Evolutionary conservation across 2,888 invertebrate species (phyloP).

Genomic region (Rapana venosa): DNA sequence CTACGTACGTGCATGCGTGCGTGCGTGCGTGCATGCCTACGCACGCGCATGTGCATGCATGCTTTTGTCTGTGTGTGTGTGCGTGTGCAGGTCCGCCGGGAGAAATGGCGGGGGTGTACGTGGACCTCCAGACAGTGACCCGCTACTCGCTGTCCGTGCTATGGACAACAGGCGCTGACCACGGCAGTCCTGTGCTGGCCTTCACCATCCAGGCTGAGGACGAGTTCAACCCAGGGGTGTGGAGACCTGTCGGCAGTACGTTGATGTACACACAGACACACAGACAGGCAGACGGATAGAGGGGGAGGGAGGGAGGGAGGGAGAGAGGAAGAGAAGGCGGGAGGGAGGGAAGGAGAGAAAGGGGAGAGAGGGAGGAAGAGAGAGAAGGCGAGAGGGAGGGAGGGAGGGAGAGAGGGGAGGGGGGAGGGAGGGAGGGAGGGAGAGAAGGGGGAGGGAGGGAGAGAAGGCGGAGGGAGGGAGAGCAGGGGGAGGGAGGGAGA

Average conservation of each 20-base stretch:
- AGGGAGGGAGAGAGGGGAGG: too few species aligned
- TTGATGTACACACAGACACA: neutral
- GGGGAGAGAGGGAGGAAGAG: constrained; percentile 11
- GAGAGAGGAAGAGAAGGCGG: neutral
- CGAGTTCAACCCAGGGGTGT: constrained; percentile 45
- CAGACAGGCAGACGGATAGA: neutral
- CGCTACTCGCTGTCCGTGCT: constrained; percentile 84
- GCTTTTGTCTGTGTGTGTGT: neutral
- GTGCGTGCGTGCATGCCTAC: neutral
- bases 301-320: neutral
- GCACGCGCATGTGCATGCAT: constrained; percentile 67
- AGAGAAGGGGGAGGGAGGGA: too few species aligned
- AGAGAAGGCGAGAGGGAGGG: too few species aligned
- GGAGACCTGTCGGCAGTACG: neutral
- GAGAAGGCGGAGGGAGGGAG: too few species aligned
- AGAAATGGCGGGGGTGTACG: constrained; percentile 90
- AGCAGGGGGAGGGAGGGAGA: too few species aligned
- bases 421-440: too few species aligned
- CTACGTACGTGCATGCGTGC: constrained; percentile 54
- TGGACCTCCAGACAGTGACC: constrained; percentile 82
- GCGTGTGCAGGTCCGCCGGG: constrained; percentile 87
- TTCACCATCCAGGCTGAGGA: constrained; percentile 84
- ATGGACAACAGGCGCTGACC: constrained; percentile 84
- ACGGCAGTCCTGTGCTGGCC: constrained; percentile 87
- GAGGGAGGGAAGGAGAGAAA: neutral